These are phyloP conservation scores for Phainopepla nitens DNA, from an alignment of 2,113 vertebrate genomes.

Conservation along the genomic window DNA sequence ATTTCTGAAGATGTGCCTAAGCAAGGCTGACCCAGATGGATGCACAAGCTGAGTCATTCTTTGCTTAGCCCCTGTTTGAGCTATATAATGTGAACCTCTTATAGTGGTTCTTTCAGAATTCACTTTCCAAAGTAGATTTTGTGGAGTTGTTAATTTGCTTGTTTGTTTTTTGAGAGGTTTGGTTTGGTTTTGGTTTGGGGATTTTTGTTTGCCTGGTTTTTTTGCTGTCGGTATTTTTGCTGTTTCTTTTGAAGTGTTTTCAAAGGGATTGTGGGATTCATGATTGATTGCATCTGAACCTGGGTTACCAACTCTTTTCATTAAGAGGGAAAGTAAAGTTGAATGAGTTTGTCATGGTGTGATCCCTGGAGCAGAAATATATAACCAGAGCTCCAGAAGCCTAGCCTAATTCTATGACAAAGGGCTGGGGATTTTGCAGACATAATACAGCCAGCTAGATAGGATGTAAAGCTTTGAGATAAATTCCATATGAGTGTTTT, in stretches of 20 bases:
- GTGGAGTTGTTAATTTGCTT: background rate
- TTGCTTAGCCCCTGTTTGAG: background rate
- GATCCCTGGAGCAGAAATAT: background rate
- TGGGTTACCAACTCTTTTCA: background rate
- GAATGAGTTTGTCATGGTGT: background rate
- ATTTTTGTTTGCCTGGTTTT: background rate
- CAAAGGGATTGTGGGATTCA: background rate
- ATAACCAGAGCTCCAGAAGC: background rate
- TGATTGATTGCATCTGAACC: background rate
- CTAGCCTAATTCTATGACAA: background rate
- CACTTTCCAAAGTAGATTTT: background rate
- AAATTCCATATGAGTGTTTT: background rate
- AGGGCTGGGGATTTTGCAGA: background rate
- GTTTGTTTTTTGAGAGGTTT: background rate
- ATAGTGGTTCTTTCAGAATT: background rate
- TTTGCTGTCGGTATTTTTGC: background rate
- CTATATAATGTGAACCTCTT: background rate
- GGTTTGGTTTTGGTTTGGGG: background rate
- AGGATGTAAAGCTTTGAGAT: background rate
- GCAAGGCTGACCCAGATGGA: background rate
- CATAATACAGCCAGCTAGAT: background rate
- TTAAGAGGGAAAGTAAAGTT: background rate
- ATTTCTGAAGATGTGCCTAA: background rate
- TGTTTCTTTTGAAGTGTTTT: background rate
- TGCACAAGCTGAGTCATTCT: rapidly evolving